Evolutionary conservation across 2,888 invertebrate species (phyloP), one percentile per base, ranked within the genome.

Genomic region (Drosophila neoperkinsi): DNA sequence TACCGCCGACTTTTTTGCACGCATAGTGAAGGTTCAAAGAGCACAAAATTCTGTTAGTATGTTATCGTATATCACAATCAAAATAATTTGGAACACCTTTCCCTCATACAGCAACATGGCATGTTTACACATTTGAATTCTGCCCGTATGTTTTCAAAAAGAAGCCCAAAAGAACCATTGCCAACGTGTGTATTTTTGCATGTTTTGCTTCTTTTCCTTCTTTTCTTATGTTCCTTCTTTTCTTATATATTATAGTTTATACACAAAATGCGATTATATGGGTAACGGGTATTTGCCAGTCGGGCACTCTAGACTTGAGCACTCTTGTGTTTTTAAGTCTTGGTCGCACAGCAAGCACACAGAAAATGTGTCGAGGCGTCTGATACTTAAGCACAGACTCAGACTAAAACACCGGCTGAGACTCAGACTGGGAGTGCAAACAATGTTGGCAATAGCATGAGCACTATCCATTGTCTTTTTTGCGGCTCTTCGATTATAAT

Each of bases 401-500:
- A 63, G 41, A 49, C 55, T 31, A 51, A 51, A 34, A 62, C 50
- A 49, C n/a, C 31, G 43, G 16, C 50, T 30, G 41, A 21, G 51
- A 28, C 30, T 25, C 41, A 43, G 60, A 31, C 64, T 57, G 55
- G 67, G 78, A 43, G 62, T 57, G 71, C 18, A 52, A 71, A 51
- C 61, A 63, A 46, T 43, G 72, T 59, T 59, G 59, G 60, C 59
- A 73, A 56, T 63, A 57, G 46, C 51, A 30, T 51, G 52, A 49
- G 41, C 38, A 70, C 76, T 52, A 65, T 62, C 81, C 83, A 82
- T 82, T 82, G 81, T 84, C 76, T 83, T 53, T 77, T 78, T 76
- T 83, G 79, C 76, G 78, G 71, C 80, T 87, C 80, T 84, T 84
- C 84, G 84, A 87, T 84, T 87, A 78, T 84, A 87, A 87, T 84